phyloP scores from a whole-genome alignment of 2,888 invertebrate genomes.

The Myopa testacea region DNA sequence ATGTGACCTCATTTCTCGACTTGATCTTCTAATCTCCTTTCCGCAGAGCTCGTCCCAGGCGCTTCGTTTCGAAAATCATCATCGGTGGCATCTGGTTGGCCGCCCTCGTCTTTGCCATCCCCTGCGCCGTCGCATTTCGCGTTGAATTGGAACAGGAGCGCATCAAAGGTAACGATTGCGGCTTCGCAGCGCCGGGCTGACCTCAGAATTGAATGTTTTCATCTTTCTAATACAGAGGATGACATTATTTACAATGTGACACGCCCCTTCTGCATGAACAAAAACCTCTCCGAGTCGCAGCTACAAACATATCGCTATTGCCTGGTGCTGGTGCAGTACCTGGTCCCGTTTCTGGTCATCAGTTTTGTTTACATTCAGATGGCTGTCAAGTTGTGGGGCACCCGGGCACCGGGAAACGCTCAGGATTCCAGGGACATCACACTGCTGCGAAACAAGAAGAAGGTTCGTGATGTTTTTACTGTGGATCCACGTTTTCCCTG shows the following conservation, averaged over 20 bases:
- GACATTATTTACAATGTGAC: slow-evolving; percentile 62
- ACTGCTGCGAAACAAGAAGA: slow-evolving; percentile 84
- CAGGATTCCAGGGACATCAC: slow-evolving; percentile 83
- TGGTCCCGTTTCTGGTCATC: slow-evolving; percentile 84
- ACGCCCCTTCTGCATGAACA: slow-evolving; percentile 70
- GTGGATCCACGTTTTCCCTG: neutral
- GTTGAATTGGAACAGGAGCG: slow-evolving; percentile 63
- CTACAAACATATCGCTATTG: slow-evolving; percentile 70
- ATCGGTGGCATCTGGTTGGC: slow-evolving; percentile 82
- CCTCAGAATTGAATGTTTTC: no score
- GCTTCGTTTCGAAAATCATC: slow-evolving; percentile 78
- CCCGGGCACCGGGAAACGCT: slow-evolving; percentile 82
- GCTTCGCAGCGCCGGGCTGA: no score
- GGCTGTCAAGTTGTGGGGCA: slow-evolving; percentile 84
- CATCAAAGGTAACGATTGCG: slow-evolving; percentile 56
- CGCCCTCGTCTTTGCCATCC: slow-evolving; percentile 76
- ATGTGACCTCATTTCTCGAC: no score
- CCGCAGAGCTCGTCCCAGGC: slow-evolving; percentile 79
- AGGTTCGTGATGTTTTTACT: slow-evolving; percentile 70
- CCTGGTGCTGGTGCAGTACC: slow-evolving; percentile 75
- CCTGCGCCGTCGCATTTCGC: slow-evolving; percentile 71
- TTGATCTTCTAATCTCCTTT: neutral
- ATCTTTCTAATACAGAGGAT: slow-evolving; percentile 54
- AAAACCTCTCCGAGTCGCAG: slow-evolving; percentile 69
- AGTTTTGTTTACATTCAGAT: slow-evolving; percentile 84